Evolutionary conservation across 1,140 invertebrate genomes (phyloP), one percentile per base, ranked within the genome.

Genomic region (Gonioctena quinquepunctata): DNA sequence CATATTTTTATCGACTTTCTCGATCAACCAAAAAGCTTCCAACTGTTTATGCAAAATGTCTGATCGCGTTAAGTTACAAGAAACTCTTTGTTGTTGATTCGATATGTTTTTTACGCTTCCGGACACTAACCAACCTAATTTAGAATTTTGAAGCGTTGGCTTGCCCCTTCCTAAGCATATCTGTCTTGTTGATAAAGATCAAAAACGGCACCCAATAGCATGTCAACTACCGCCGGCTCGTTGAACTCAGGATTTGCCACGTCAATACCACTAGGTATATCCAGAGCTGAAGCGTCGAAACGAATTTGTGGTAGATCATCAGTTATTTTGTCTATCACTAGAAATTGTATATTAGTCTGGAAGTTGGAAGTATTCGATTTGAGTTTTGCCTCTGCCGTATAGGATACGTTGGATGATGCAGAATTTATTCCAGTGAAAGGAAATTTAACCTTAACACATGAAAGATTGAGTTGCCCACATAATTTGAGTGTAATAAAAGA

Each of bases 71-170:
- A n/a, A n/a, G n/a, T n/a, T n/a, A n/a, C n/a, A n/a, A n/a, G n/a
- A n/a, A n/a, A n/a, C n/a, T n/a, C n/a, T n/a, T n/a, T n/a, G n/a
- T n/a, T n/a, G n/a, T n/a, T n/a, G n/a, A n/a, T n/a, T n/a, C n/a
- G n/a, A n/a, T n/a, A n/a, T n/a, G n/a, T n/a, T n/a, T n/a, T n/a
- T n/a, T n/a, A n/a, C n/a, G n/a, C n/a, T n/a, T 8, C 28, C 28
- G 7, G 70, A 69, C 8, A 82, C 49, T 21, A 82, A 68, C 80
- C 79, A 82, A 4, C 80, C 81, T 1, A 82, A 66, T 50, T 56
- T 23, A 7, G 79, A 78, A 61, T 80, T 79, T 73, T 82, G 80
- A 19, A 81, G 57, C n/a, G 72, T 71, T 7, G 79, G 79, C 59
- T 68, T 54, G 67, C 72, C 57, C 26, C 65, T 66, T 21, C 67